Evolutionary conservation across 2,797 vertebrate genomes (phyloP).

Genomic region (Gallinago nigripennis): DNA sequence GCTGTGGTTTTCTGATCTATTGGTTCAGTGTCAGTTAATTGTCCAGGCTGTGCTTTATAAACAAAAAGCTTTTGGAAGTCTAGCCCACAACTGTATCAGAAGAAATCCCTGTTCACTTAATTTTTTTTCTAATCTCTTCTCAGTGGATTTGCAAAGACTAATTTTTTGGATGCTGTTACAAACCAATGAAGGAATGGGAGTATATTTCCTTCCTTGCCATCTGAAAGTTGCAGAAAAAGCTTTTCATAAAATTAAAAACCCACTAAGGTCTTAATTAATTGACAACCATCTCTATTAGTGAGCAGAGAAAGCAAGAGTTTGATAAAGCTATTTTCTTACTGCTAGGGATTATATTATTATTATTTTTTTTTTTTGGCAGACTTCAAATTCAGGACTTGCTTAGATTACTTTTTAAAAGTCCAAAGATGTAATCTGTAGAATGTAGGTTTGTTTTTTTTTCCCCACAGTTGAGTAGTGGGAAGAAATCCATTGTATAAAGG

Average conservation of each 20-base stretch:
- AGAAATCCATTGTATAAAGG: background rate
- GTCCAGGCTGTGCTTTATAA: background rate
- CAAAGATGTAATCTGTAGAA: background rate
- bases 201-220: background rate
- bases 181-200: accelerated
- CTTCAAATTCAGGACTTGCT: background rate
- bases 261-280: background rate
- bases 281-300: background rate
- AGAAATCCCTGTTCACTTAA: background rate
- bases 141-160: background rate
- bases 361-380: background rate
- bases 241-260: background rate
- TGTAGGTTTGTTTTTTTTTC: background rate
- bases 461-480: background rate
- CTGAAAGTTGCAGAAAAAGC: background rate
- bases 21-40: background rate
- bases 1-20: background rate
- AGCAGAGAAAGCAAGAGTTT: background rate
- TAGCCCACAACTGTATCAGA: background rate
- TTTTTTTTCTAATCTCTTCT: background rate
- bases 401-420: background rate
- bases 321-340: background rate
- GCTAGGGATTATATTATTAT: background rate
- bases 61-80: background rate
- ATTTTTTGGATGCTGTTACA: background rate